Evolutionary conservation across 2,113 vertebrate species (phyloP).

Genomic region (Dryoscopus gambensis): DNA sequence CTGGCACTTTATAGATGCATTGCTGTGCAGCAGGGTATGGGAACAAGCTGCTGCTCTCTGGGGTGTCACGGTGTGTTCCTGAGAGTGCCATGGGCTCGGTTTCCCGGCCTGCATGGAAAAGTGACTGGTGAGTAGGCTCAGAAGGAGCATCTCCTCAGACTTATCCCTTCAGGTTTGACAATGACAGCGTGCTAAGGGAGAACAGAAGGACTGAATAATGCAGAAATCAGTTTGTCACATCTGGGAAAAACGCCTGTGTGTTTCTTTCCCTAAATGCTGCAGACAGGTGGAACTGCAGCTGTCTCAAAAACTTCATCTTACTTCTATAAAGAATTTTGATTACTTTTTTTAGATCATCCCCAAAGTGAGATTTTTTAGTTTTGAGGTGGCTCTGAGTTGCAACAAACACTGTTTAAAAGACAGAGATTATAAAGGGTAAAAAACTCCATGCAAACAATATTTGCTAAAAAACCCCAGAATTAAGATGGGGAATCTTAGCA

Average conservation of each 20-base stretch:
- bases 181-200: not conserved
- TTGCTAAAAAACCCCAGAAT: not conserved
- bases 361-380: not conserved
- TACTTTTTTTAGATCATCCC: not conserved
- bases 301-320: not conserved
- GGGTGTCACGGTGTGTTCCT: not conserved
- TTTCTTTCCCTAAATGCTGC: not conserved
- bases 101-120: not conserved
- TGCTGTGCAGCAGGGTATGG: not conserved
- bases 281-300: not conserved
- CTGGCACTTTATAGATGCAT: fast-evolving
- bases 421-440: not conserved
- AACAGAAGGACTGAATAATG: not conserved
- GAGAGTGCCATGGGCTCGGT: fast-evolving
- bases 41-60: not conserved
- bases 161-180: not conserved
- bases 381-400: not conserved
- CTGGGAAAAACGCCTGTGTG: not conserved
- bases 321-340: not conserved
- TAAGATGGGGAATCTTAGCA: not conserved
- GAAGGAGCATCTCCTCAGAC: not conserved
- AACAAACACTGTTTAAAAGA: not conserved
- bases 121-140: not conserved
- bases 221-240: not conserved
- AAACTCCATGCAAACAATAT: not conserved